Base-by-base conservation (phyloP, 92 coral and sea anemone genomes). In the Epizoanthus scotinus region DNA sequence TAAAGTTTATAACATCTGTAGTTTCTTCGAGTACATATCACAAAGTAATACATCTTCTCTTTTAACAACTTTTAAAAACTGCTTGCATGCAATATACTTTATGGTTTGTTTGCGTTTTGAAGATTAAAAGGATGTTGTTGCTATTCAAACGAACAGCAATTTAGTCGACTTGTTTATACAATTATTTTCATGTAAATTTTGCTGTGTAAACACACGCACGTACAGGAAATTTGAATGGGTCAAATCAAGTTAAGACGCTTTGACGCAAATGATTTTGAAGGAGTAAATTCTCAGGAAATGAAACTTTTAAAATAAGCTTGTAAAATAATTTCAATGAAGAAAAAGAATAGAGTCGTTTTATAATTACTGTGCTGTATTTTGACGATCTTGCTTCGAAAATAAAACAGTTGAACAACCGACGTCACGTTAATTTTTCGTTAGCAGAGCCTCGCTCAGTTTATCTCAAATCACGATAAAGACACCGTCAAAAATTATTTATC, bases 181-280 rank as follows among this genome's bases (percentile, higher is more conserved):
- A 69, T 49, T 19, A 69, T 17, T 44, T 42, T 69, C 34, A 69
- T 69, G 74, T 69, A 69, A 69, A 44, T 69, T 69, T 47, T 69
- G 38, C 31, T 69, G 29, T 10, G 74, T 24, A 71, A 54, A 53
- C 28, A 71, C 36, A 27, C 44, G 59, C 21, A 61, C 63, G 9
- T 44, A 54, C 29, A 36, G 34, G 52, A 0, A 1, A 17, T 49
- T 57, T 73, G 79, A 73, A 73, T 56, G 40, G 67, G 54, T 10
- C 42, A 73, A 55, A 73, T 73, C 79, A 50, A 67, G 50, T 17
- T 73, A 57, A 73, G 66, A 31, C 67, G 79, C 59, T 73, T 73
- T 73, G 79, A 73, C 79, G 47, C 57, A 71, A 71, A 71, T 71
- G 47, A 62, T 71, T 50, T 71, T 50, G 62, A 53, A 4, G 44